Evolutionary conservation across 2,113 vertebrate species (phyloP), one percentile per base, ranked within the genome.

Genomic region (Pangasianodon hypophthalmus): DNA sequence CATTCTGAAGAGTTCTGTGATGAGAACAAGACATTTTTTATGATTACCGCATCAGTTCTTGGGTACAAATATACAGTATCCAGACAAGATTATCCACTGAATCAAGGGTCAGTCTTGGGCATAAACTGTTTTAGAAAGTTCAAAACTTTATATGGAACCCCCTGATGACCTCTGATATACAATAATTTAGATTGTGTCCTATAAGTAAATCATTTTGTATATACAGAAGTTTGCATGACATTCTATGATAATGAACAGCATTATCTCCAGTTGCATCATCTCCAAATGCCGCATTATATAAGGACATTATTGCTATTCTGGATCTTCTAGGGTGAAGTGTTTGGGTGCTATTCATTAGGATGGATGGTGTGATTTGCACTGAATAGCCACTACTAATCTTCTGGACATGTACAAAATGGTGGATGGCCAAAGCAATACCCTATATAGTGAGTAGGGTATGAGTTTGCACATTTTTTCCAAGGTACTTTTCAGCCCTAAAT

Each of bases 331-430:
- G 73, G 3, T 46, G 73, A 77, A 44, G 73, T 21, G 19, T 75
- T 41, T 44, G 37, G 41, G 41, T 1, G 9, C 75, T 0, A 48
- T 44, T 24, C 9, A 77, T 77, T 46, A 79, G 44, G 21, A 79
- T 29, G 75, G 75, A 16, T 11, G 50, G 46, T n/a, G 19, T 1
- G 1, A 46, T 46, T 79, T 79, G 41, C 46, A n/a, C n/a, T 80
- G 77, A 50, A 16, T 16, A 80, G n/a, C n/a, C 24, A n/a, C 77
- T 16, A 16, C 24, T n/a, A 14, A 48, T 32, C 29, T n/a, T 82
- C 54, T 56, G 29, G 29, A n/a, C 79, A 37, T 37, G 54, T 84
- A 26, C 82, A 84, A 62, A 84, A 84, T 62, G 82, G 56, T 84
- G 41, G 41, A 24, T 44, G 24, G 37, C 56, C 82, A 84, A 84